phyloP scores from a whole-genome alignment of 2,797 vertebrate species.

The Spea hammondii region DNA sequence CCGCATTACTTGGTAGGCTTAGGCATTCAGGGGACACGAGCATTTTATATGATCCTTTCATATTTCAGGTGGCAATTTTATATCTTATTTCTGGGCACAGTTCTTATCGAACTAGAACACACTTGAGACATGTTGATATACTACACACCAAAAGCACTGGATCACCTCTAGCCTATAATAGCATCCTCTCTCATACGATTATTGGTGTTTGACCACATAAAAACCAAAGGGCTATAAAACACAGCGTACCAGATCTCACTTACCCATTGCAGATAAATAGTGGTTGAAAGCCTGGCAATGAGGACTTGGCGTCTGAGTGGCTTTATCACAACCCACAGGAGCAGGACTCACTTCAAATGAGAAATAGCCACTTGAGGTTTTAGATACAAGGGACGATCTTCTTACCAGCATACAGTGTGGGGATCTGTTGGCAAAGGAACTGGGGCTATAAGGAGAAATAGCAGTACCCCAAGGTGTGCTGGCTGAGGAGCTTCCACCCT shows the following conservation, averaged over 20 bases:
- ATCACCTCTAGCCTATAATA: too few relatives aligned
- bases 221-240: neutral
- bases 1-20: too few relatives aligned
- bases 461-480: slow-evolving; percentile 66
- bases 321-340: slow-evolving; percentile 78
- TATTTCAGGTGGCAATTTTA: too few relatives aligned
- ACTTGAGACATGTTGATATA: too few relatives aligned
- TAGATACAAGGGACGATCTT: slow-evolving; percentile 75
- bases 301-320: slow-evolving; percentile 86
- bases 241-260: slow-evolving; percentile 49
- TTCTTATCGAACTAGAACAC: too few relatives aligned
- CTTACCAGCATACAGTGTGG: slow-evolving; percentile 76
- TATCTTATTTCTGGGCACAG: too few relatives aligned
- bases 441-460: slow-evolving; percentile 68
- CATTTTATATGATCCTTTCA: too few relatives aligned
- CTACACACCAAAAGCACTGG: too few relatives aligned
- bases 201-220: too few relatives aligned
- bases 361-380: slow-evolving; percentile 90
- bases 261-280: slow-evolving; percentile 75
- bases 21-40: too few relatives aligned
- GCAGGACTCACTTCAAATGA: slow-evolving; percentile 85
- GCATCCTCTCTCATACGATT: too few relatives aligned
- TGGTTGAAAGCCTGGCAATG: slow-evolving; percentile 78
- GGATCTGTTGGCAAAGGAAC: slow-evolving; percentile 76
- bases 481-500: slow-evolving; percentile 64